Evolutionary conservation across 2,113 vertebrate species (phyloP), one percentile per base, ranked within the genome.

Genomic region (Phylloscopus trochiloides): DNA sequence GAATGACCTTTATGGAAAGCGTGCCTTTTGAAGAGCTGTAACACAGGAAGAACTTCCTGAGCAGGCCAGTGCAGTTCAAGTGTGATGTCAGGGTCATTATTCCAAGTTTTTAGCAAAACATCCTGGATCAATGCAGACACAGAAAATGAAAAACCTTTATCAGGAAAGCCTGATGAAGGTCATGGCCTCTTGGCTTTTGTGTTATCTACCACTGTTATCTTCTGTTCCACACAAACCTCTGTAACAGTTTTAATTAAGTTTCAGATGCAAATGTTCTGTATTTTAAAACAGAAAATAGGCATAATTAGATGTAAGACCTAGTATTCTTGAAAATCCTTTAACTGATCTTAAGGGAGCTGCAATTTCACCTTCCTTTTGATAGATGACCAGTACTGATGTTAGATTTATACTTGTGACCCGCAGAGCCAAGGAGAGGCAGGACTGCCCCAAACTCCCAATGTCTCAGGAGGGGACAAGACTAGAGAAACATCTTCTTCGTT

Each of bases 31-130:
- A 59, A 80, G 72, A 70, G 47, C 31, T 58, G 87, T 5, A 38
- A 32, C 16, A n/a, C 92, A 92, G 94, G 93, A 96, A 89, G 76
- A 42, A 32, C 61, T 94, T 94, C 88, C 94, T 94, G 81, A 84
- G 71, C 45, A 73, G 75, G 48, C 67, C 79, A 88, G 21, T 9
- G 28, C 51, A 62, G 84, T 28, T 89, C 81, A 82, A 78, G 51
- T 48, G 62, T 78, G 92, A 86, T 81, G 59, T 62, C 79, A 82
- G 78, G 73, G 83, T 81, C 81, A 93, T 84, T 82, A 84, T 59
- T 84, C 47, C 36, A 62, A 81, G 61, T 19, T 93, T 82, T 92
- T 61, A 88, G 54, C 94, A 95, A 95, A 96, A 96, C 90, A 95
- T 95, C 92, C 96, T 90, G 90, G 47, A 95, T 70, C 83, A 85